A percentile compares a stretch with the other conserved stretches of the same genome.
phyloP scores from a whole-genome alignment of 2,888 invertebrate species.

The Athalia circularis region DNA sequence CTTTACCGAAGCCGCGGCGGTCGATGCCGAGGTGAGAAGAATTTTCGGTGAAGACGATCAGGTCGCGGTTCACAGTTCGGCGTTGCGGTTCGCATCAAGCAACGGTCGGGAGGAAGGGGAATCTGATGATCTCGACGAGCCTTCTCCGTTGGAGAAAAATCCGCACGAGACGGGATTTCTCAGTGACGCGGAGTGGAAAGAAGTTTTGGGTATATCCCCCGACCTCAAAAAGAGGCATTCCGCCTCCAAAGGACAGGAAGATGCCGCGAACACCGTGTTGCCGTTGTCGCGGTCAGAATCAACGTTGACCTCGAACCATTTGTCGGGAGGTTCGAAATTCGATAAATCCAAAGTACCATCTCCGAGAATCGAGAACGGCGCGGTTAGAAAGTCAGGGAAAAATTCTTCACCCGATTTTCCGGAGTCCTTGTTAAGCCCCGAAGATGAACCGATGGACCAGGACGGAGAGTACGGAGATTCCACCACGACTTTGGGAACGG shows the following conservation, averaged over 20 bases:
- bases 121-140: neutral
- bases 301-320: constrained; percentile 5
- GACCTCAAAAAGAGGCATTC: neutral
- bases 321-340: neutral
- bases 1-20: constrained; percentile 14
- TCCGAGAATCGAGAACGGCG: neutral
- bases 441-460: neutral
- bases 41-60: neutral
- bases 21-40: neutral
- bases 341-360: no score
- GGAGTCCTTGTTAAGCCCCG: neutral
- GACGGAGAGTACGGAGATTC: neutral
- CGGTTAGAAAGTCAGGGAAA: neutral
- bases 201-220: neutral
- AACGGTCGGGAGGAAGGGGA: neutral
- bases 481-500: neutral
- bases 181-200: neutral
- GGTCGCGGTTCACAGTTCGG: neutral
- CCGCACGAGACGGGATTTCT: neutral
- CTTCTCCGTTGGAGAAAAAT: neutral
- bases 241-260: neutral
- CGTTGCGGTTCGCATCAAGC: neutral
- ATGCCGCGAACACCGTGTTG: neutral
- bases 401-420: no score
- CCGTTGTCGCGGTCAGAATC: no score